These are phyloP conservation scores for Centropyge bicolor DNA, from an alignment of 2,797 vertebrate genomes.

Conservation along the genomic window DNA sequence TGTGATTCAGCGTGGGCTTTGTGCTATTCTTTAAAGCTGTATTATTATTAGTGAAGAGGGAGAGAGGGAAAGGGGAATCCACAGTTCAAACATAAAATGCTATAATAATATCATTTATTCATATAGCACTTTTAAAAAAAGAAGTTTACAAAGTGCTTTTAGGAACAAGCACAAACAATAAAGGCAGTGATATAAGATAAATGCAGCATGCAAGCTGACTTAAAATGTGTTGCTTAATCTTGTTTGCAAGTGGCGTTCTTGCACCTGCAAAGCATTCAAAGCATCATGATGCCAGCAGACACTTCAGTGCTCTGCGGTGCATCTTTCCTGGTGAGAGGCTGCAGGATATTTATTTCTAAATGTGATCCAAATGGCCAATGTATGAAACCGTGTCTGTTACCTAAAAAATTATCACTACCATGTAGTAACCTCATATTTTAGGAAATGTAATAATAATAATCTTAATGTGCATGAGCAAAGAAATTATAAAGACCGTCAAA, in stretches of 20 bases:
- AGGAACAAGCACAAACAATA: not conserved
- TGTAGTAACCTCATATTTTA: not conserved
- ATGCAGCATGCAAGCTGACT: not conserved
- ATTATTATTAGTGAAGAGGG: slow-evolving; percentile 15
- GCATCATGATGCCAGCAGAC: not conserved
- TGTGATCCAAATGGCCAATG: not conserved
- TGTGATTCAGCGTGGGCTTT: slow-evolving; percentile 31
- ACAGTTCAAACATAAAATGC: not conserved
- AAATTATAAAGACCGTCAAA: too few species aligned
- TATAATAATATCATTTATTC: not conserved
- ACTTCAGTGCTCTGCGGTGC: not conserved
- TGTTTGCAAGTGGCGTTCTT: slow-evolving; percentile 5
- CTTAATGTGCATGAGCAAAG: not conserved
- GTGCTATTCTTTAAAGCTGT: not conserved
- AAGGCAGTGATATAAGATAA: not conserved
- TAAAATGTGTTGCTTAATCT: slow-evolving; percentile 7
- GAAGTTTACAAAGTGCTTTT: not conserved
- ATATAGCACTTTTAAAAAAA: not conserved
- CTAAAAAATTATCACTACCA: not conserved
- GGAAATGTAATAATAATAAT: not conserved
- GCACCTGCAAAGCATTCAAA: slow-evolving; percentile 2
- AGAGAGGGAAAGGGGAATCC: not conserved
- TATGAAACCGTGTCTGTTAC: not conserved
- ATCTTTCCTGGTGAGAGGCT: not conserved
- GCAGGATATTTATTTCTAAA: slow-evolving; percentile 4